Evolutionary conservation across 1,140 invertebrate genomes (phyloP), one percentile per base, ranked within the genome.

Genomic region (Lordiphosa collinella): DNA sequence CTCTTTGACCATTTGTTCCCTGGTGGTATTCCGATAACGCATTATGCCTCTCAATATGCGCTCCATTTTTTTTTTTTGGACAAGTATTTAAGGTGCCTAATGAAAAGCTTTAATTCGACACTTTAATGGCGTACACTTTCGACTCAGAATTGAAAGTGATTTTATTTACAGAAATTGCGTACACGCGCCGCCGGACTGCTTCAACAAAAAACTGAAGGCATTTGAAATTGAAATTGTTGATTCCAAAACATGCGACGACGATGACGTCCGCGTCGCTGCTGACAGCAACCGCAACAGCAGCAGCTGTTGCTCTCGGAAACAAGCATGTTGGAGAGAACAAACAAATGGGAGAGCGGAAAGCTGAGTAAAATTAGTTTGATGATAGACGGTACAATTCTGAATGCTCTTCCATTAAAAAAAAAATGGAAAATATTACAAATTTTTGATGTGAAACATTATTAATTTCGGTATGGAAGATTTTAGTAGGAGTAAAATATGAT

Each of bases 31-130:
- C 41, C 96, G 91, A 89, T 97, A 98, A 86, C 93, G 92, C 93
- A 97, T 96, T 47, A 98, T 94, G 29, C 96, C 96, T 88, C 93
- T 92, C 43, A 97, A 90, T 87, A 98, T 95, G 88, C 93, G 92
- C 78, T 97, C 95, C 95, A 97, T 96, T 43, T 43, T 61, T 47
- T 31, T 11, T n/a, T 49, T 58, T 32, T 11, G 18, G 9, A 8
- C 35, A 13, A 51, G 51, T 41, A 29, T 8, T 29, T 8, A 29
- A 8, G 25, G 25, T 8, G 25, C 25, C 3, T 18, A 50, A n/a
- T 14, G 31, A n/a, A n/a, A n/a, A n/a, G n/a, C 5, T 29, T 32
- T 75, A 47, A 47, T 68, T 62, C 56, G 51, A 11, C 61, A 66
- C 51, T 70, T 59, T 68, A 34, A 79, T 36, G 56, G 32, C 36